Percentiles rank a stretch among this genome's conserved stretches.
These are phyloP conservation scores for Capitella teleta DNA, from an alignment of 1,140 invertebrate genomes.

Conservation along the genomic window DNA sequence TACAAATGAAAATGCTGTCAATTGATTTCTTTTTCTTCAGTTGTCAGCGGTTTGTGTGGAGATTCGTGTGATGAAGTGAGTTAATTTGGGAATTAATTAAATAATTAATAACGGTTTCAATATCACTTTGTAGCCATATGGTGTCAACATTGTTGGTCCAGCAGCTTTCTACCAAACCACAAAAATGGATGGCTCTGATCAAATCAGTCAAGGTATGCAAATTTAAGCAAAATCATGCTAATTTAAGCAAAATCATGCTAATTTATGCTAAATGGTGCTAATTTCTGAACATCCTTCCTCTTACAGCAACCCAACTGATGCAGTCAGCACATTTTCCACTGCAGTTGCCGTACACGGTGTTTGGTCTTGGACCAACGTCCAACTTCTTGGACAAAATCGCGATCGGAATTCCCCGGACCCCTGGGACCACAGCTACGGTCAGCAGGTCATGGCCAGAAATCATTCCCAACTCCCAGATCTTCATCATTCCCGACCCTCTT, in stretches of 20 bases:
- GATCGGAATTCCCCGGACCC: conserved; percentile 69
- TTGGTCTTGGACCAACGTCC: conserved; percentile 88
- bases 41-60: no score
- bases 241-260: no score
- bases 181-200: conserved; percentile 19
- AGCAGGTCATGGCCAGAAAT: conserved; percentile 75
- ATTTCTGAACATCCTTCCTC: not conserved
- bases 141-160: not conserved
- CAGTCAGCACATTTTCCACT: conserved; percentile 85
- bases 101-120: no score
- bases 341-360: conserved; percentile 85
- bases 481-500: conserved; percentile 80
- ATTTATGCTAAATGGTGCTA: conserved; percentile 1
- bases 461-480: conserved; percentile 94
- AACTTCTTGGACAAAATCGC: conserved; percentile 89
- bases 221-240: no score
- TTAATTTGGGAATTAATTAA: no score
- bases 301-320: conserved; percentile 60
- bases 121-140: no score
- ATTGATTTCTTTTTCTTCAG: no score
- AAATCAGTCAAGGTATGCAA: conserved; percentile 24
- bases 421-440: no score
- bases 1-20: no score
- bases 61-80: no score
- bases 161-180: not conserved